Evolutionary conservation across 2,888 invertebrate genomes (phyloP).

Genomic region (Meganola albula): DNA sequence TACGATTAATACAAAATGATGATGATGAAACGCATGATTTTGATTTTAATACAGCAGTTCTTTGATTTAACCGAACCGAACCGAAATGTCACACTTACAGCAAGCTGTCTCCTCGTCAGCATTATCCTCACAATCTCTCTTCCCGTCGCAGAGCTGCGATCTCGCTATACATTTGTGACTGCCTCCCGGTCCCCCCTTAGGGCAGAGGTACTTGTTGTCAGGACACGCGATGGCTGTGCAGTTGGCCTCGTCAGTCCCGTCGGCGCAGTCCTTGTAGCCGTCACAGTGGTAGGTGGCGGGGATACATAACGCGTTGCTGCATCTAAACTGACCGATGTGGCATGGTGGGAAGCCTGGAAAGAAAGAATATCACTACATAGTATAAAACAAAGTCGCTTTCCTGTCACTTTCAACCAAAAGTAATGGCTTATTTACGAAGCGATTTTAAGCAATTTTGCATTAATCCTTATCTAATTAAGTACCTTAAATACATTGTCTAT

Average conservation of each 20-base stretch:
- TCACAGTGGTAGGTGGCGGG: slow-evolving; percentile 91
- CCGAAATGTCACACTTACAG: no score
- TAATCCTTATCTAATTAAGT: no score
- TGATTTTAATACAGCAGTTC: no score
- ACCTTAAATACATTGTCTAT: no score
- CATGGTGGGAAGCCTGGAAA: slow-evolving; percentile 89
- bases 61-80: no score
- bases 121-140: slow-evolving; percentile 92
- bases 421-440: no score
- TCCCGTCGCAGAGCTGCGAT: slow-evolving; percentile 92
- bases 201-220: slow-evolving; percentile 94
- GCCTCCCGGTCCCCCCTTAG: slow-evolving; percentile 82
- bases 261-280: slow-evolving; percentile 93
- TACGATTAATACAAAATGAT: no score
- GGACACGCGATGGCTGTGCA: slow-evolving; percentile 93
- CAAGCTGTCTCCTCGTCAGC: slow-evolving; percentile 93
- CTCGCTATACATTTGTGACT: slow-evolving; percentile 92
- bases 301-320: slow-evolving; percentile 95
- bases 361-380: no score
- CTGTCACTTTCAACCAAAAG: no score
- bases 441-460: no score
- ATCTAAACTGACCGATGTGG: slow-evolving; percentile 93
- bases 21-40: no score
- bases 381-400: no score
- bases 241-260: slow-evolving; percentile 92